Percentiles rank a stretch among this genome's conserved stretches.
phyloP scores from a whole-genome alignment of 2,888 invertebrate genomes.

The Hypercompe scribonia region DNA sequence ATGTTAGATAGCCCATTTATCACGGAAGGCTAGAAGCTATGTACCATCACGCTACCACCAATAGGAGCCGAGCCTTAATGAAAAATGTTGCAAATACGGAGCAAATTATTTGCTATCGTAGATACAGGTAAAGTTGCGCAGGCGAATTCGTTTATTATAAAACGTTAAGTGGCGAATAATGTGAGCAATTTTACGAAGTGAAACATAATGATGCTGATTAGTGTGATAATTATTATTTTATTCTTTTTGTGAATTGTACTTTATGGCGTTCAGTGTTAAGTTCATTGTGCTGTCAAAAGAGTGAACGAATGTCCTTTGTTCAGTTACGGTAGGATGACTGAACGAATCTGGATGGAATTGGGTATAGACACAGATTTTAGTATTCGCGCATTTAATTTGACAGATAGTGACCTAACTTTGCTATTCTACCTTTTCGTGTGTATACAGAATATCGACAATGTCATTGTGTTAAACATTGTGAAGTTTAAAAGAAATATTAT shows the following conservation, averaged over 20 bases:
- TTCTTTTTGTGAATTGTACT: not conserved
- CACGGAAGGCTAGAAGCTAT: no score
- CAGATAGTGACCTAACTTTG: no score
- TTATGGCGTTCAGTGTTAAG: not conserved
- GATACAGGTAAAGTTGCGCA: not conserved
- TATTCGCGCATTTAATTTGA: no score
- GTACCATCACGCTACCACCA: no score
- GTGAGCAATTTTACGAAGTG: not conserved
- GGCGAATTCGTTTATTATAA: not conserved
- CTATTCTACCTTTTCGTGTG: no score
- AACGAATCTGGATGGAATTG: not conserved
- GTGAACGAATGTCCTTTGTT: not conserved
- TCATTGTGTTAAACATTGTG: no score
- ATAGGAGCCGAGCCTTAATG: no score
- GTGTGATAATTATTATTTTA: not conserved
- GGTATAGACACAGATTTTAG: no score
- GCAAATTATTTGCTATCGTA: no score
- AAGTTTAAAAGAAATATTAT: no score
- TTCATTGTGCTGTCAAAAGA: not conserved
- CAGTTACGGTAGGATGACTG: not conserved
- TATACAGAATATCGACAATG: no score
- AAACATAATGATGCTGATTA: not conserved
- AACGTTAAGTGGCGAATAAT: constrained; percentile 1
- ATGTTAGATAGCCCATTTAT: no score
- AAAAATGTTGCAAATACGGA: not conserved